These are phyloP conservation scores for Aleiodes alternator DNA, from an alignment of 2,888 invertebrate species.

Conservation along the genomic window DNA sequence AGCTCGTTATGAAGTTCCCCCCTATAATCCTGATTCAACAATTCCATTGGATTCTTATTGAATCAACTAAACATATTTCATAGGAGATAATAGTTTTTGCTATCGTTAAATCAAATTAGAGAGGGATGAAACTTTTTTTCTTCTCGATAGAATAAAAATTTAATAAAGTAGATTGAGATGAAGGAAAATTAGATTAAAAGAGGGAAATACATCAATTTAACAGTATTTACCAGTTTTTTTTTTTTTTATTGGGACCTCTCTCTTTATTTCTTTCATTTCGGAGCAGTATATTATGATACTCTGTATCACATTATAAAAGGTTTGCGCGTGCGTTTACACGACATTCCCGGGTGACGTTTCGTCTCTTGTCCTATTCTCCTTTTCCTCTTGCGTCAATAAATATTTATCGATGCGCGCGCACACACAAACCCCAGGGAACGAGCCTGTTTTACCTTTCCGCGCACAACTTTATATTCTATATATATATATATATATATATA, in stretches of 20 bases:
- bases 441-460: constrained; percentile 24
- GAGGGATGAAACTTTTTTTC: not conserved
- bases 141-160: not conserved
- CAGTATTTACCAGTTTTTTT: not conserved
- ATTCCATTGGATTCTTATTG: constrained; percentile 9
- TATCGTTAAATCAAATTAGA: not conserved
- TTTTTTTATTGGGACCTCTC: not conserved
- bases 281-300: constrained; percentile 6
- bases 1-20: constrained; percentile 12
- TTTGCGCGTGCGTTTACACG: constrained; percentile 27
- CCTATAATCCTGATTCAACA: constrained; percentile 7
- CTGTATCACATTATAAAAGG: constrained; percentile 14
- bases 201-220: not conserved
- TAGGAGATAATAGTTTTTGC: not conserved
- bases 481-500: constrained; percentile 7
- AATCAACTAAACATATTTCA: constrained; percentile 7
- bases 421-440: constrained; percentile 4
- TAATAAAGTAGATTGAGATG: not conserved
- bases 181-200: not conserved
- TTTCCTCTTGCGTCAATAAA: constrained; percentile 48
- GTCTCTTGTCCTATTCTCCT: constrained; percentile 28
- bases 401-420: constrained; percentile 51
- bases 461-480: constrained; percentile 14
- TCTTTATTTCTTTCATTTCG: not conserved
- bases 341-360: constrained; percentile 29